Percentiles rank a stretch among this genome's conserved stretches.
phyloP scores from a whole-genome alignment of 2,888 invertebrate species.

The Rhynchonema sp. region DNA sequence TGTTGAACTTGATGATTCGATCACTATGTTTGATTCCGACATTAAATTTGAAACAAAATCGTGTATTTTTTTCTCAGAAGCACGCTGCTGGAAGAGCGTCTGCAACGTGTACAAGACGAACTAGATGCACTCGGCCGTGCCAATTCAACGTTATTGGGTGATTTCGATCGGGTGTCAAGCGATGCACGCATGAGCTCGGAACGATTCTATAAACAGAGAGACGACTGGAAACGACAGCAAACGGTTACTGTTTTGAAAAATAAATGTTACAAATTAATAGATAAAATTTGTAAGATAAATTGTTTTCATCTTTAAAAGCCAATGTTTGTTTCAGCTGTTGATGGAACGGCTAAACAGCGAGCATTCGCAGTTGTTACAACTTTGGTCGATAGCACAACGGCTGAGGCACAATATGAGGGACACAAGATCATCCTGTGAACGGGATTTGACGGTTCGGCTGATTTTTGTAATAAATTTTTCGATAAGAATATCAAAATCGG shows the following conservation, averaged over 20 bases:
- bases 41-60: too few species aligned
- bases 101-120: not conserved
- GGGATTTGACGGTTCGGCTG: not conserved
- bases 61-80: not conserved
- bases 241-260: too few species aligned
- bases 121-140: not conserved
- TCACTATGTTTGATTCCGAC: too few species aligned
- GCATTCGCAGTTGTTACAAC: not conserved
- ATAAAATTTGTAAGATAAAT: too few species aligned
- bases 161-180: not conserved
- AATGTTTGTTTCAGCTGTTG: not conserved
- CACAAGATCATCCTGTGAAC: not conserved
- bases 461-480: too few species aligned
- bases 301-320: too few species aligned
- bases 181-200: not conserved
- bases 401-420: not conserved
- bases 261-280: too few species aligned
- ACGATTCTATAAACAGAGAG: not conserved
- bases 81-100: not conserved
- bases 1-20: too few species aligned
- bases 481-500: too few species aligned
- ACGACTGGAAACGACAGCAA: not conserved
- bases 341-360: not conserved
- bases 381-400: not conserved
- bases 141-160: not conserved